Evolutionary conservation across 2,888 invertebrate genomes (phyloP).

Genomic region (Unio delphinus): DNA sequence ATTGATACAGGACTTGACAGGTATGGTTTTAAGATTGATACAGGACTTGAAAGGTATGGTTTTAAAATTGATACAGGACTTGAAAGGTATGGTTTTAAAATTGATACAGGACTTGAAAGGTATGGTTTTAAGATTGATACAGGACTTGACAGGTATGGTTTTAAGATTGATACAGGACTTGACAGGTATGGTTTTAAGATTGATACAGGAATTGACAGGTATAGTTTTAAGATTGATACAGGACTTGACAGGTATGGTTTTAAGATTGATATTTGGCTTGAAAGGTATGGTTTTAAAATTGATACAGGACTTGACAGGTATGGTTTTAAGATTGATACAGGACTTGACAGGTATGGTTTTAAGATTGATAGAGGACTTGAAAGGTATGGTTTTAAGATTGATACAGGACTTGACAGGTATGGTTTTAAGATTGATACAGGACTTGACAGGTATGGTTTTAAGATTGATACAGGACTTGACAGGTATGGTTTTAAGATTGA

Average conservation of each 20-base stretch:
- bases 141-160: constrained; percentile 70
- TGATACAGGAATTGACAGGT: constrained; percentile 77
- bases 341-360: constrained; percentile 69
- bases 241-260: constrained; percentile 70
- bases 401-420: constrained; percentile 75
- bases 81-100: constrained; percentile 75
- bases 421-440: constrained; percentile 82
- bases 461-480: constrained; percentile 82
- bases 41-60: constrained; percentile 71
- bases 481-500: constrained; percentile 81
- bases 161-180: no score
- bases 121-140: constrained; percentile 82
- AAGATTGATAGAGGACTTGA: constrained; percentile 84
- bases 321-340: constrained; percentile 82
- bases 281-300: constrained; percentile 79
- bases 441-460: constrained; percentile 73
- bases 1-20: constrained; percentile 80
- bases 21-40: constrained; percentile 82
- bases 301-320: constrained; percentile 77
- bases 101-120: constrained; percentile 79
- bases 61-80: constrained; percentile 83
- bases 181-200: constrained; percentile 83
- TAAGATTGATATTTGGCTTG: constrained; percentile 82
- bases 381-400: constrained; percentile 79
- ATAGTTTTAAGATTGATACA: constrained; percentile 82